Base-by-base conservation (phyloP, 2,113 vertebrate genomes). In the Abramis brama region DNA sequence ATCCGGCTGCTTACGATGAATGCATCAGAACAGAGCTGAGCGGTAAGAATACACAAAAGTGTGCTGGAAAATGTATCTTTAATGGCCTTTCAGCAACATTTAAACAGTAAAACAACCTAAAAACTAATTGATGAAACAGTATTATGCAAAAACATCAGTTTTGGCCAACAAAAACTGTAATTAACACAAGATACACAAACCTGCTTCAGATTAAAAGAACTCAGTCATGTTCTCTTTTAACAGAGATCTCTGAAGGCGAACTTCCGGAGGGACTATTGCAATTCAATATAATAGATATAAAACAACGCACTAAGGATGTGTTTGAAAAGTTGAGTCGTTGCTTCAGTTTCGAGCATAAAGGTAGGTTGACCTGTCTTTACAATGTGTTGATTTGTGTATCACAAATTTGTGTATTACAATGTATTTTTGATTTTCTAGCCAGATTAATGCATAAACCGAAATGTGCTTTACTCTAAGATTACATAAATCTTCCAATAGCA, bases 271-370 rank as follows among this genome's bases (percentile, higher is more conserved):
- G 1, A 1, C 36, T 70, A 30, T 1, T 1, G 27, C 1, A 30
- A 2, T 30, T 30, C 27, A 30, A 1, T 30, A 30, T 30, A 30
- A 30, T 30, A 30, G 30, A 33, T 4, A 3, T 33, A 3, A 9
- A 70, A 4, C 30, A 68, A 9, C 9, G 10, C 66, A 68, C 66
- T 10, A 3, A 4, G 30, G 66, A 36, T 68, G 30, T 68, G 1
- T 68, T 27, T 6, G 2, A 30, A 2, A 33, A 33, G 0, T 33
- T 68, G 64, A 36, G 7, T 68, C 0, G 3, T 33, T 17, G 1
- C 4, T 19, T 36, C 3, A 3, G 6, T 36, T 68, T 8, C 2
- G 0, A 1, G n/a, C 3, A 6, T 36, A 4, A 1, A 0, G 15
- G 64, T 68, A 68, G 15, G 64, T 36, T 68, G 3, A 36, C 33